A percentile compares a stretch with the other conserved stretches of the same genome.
Conservation (phyloP, 1,140 invertebrate genomes). For the Helicoverpa zea region DNA sequence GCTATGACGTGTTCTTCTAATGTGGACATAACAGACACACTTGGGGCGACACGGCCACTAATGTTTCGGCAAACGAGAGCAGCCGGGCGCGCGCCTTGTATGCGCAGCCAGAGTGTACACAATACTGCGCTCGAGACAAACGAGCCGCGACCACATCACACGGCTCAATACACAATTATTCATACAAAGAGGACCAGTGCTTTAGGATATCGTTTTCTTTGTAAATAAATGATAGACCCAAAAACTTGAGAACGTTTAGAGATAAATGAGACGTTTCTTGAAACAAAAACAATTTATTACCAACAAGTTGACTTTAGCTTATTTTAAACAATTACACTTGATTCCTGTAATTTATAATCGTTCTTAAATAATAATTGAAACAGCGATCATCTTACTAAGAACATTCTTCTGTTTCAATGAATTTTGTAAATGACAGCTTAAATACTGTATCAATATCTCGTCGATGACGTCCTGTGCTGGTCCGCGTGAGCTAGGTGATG, state of each 20-base stretch:
- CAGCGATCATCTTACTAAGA: too few relatives aligned
- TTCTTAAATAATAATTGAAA: too few relatives aligned
- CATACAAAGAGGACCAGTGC: not conserved
- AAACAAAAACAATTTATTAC: not conserved
- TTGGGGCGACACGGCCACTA: slow-evolving; percentile 11
- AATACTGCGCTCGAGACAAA: not conserved
- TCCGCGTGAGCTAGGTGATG: not conserved
- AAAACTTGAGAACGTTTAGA: not conserved
- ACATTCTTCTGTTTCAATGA: too few relatives aligned
- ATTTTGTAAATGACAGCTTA: too few relatives aligned
- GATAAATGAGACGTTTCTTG: not conserved
- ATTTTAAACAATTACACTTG: too few relatives aligned
- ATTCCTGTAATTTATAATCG: too few relatives aligned
- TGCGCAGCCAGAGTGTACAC: slow-evolving; percentile 4
- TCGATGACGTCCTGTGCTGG: not conserved
- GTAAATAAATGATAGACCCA: not conserved
- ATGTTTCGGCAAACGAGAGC: slow-evolving; percentile 16
- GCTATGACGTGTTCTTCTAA: not conserved
- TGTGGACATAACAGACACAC: not conserved
- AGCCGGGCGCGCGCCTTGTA: not conserved
- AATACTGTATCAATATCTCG: not conserved
- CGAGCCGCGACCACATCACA: not conserved
- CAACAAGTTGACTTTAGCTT: too few relatives aligned
- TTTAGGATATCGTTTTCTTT: slow-evolving; percentile 15
- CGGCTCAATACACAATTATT: not conserved